Conservation (phyloP, 2,113 vertebrate species). For the Protomyctophum bolini region DNA sequence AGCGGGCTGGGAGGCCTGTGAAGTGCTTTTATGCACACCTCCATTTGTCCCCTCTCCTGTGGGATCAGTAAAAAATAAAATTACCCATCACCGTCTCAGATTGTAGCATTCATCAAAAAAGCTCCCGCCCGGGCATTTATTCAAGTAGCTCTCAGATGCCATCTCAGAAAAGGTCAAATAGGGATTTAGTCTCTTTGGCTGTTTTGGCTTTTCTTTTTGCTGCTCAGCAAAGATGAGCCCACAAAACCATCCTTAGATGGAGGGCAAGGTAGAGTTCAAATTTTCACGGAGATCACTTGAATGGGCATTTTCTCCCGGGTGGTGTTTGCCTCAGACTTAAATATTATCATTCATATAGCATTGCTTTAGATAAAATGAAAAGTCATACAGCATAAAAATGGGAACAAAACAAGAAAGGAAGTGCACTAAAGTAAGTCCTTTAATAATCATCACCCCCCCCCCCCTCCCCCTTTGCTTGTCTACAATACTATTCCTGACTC, state of each 20-base stretch:
- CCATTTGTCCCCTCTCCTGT: constrained; percentile 43
- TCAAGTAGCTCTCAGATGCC: constrained; percentile 62
- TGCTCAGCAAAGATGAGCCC: constrained; percentile 48
- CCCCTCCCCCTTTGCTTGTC: not conserved
- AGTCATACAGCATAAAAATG: constrained; percentile 44
- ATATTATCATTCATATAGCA: constrained; percentile 55
- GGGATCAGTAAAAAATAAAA: constrained; percentile 68
- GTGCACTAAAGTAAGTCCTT: constrained; percentile 54
- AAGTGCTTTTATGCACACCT: constrained; percentile 57
- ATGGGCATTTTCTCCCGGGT: constrained; percentile 27
- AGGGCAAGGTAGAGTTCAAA: constrained; percentile 53
- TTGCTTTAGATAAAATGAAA: constrained; percentile 54
- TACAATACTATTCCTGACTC: constrained; percentile 5
- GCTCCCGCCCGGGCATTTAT: constrained; percentile 61
- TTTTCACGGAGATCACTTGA: constrained; percentile 35
- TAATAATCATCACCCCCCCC: constrained; percentile 33
- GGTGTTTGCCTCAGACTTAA: constrained; percentile 43
- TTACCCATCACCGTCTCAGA: constrained; percentile 57
- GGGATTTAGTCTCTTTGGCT: constrained; percentile 50
- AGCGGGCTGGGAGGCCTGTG: constrained; percentile 43
- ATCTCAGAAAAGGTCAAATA: constrained; percentile 70
- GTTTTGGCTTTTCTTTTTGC: constrained; percentile 49
- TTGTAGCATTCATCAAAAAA: constrained; percentile 69
- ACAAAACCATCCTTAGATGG: constrained; percentile 47
- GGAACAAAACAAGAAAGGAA: constrained; percentile 51